Evolutionary conservation across 2,888 invertebrate species (phyloP), one percentile per base, ranked within the genome.

Genomic region (Agrochola circellaris): DNA sequence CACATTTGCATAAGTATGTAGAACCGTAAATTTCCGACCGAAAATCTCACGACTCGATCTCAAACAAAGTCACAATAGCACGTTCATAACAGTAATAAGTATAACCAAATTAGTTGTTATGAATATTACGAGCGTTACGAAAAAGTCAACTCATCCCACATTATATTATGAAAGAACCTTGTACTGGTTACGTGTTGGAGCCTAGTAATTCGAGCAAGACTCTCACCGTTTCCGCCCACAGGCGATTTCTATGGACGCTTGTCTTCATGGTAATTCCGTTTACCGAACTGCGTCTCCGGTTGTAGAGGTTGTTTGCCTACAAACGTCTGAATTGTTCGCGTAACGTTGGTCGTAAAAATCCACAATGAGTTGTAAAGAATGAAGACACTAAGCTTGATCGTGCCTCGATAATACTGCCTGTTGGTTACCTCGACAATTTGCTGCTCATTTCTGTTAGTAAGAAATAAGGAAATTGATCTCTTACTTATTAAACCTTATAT

Each of bases 201-300:
- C 89, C 89, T 91, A 89, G 89, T 89, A 90, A 88, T 85, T 81
- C 75, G 80, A 77, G 73, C 71, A 76, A 70, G 66, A 86, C 91
- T 93, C 92, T 93, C 92, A 90, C 93, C 89, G 83, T 87, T 89
- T 90, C 91, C 94, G 93, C 94, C 94, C 92, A 94, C 94, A 83
- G 79, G 79, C 87, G 82, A 89, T 92, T 91, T 92, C 90, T 90
- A 89, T 87, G 85, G 89, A 85, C 83, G 86, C 77, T 91, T 93
- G 92, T 93, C 90, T 93, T 90, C 88, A 93, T 92, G 91, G 91
- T 92, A 93, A 93, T 93, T 90, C 88, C 88, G 89, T 91, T 85
- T 88, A 91, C 90, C 82, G 89, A 91, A 91, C 88, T 89, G 88
- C 85, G 89, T 88, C 91, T 91, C 91, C 89, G 89, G 88, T 90